Base-by-base conservation (phyloP, 2,888 invertebrate genomes). In the Pristionchus entomophagus region DNA sequence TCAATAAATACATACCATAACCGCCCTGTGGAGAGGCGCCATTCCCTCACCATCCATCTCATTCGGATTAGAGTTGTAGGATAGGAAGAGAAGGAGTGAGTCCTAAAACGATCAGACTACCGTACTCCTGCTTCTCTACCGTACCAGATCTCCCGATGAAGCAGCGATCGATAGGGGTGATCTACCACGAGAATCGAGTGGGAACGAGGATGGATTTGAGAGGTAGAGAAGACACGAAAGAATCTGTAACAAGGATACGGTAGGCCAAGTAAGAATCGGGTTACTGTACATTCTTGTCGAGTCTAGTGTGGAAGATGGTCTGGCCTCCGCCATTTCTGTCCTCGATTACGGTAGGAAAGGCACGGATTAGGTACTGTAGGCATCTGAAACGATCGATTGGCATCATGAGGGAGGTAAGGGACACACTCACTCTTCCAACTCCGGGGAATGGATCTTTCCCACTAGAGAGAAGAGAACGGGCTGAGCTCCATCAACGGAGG, bases 401-500 rank as follows among this genome's bases (percentile, higher is more conserved):
- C 3, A 14, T 8, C 22, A 22, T 8, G 59, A 59, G 6, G n/a
- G 26, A 59, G 26, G 6, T n/a, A n/a, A n/a, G 14, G 45, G 45
- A 2, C 38, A n/a, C 22, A 29, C 56, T 45, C 10, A 82, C 82
- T 62, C 62, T 62, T 82, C 82, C 41, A 82, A 14, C 38, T 82
- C 82, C 10, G 56, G 38, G 6, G 82, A 59, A 19, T 82, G 22
- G 17, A 19, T 62, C 56, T 59, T 62, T 56, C 82, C 82, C 2
- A 59, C 82, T 29, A 82, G 82, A n/a, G 82, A 41, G 49, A 82
- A 82, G 29, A 82, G 82, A 82, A 82, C 38, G 22, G 59, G 56
- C 29, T 80, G 78, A 19, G 78, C 51, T 51, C 78, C 78, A 4
- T 80, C 51, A 1, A 80, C 22, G 17, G 32, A 49, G 17, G 78